These are phyloP conservation scores for Diaphora mendica DNA, from an alignment of 2,888 invertebrate genomes.

Conservation along the genomic window DNA sequence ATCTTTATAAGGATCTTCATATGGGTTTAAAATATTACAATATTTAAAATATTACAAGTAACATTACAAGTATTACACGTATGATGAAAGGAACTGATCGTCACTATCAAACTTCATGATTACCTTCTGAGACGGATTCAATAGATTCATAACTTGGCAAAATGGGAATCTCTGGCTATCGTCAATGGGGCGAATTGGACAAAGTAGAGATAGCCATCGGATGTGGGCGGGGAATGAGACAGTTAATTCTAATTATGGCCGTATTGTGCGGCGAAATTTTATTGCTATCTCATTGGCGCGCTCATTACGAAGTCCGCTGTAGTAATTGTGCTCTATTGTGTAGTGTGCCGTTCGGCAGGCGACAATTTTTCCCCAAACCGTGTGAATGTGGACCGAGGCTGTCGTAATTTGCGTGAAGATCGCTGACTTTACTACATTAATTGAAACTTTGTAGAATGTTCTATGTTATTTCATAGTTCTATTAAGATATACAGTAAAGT, in stretches of 20 bases:
- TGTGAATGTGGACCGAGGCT: constrained; percentile 78
- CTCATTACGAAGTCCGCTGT: constrained; percentile 69
- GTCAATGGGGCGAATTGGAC: constrained; percentile 62
- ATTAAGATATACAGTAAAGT: background rate
- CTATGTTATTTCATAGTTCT: constrained; percentile 27
- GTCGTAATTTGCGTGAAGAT: constrained; percentile 65
- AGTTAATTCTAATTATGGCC: constrained; percentile 85
- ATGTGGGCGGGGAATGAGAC: constrained; percentile 82
- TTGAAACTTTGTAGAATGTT: constrained; percentile 9
- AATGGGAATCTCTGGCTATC: constrained; percentile 59
- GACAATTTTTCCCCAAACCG: constrained; percentile 76
- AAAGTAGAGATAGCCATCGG: constrained; percentile 73
- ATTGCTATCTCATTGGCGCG: constrained; percentile 84
- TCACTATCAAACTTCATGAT: constrained; percentile 30
- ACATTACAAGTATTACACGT: too few species aligned
- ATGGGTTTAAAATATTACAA: background rate
- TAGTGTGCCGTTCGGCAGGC: constrained; percentile 53
- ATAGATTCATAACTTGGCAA: constrained; percentile 35
- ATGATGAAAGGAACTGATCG: background rate
- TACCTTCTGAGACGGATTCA: constrained; percentile 41
- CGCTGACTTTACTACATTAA: constrained; percentile 53
- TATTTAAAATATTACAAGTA: background rate
- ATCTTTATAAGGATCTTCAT: constrained; percentile 6
- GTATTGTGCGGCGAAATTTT: constrained; percentile 84
- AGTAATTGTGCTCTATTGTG: constrained; percentile 83